These are phyloP conservation scores for Pygoscelis antarcticus DNA, from an alignment of 2,113 vertebrate genomes.

Conservation along the genomic window DNA sequence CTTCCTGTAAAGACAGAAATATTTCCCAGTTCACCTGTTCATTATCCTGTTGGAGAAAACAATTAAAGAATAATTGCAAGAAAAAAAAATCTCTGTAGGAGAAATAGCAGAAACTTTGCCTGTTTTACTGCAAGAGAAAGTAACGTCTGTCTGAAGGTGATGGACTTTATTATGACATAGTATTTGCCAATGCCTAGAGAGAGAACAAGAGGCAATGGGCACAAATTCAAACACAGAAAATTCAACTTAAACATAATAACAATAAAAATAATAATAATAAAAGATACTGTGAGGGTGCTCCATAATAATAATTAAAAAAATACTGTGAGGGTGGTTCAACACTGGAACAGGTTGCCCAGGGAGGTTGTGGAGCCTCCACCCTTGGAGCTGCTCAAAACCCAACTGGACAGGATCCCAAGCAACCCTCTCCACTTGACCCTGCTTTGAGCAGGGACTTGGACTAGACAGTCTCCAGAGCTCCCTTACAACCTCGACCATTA, in stretches of 20 bases:
- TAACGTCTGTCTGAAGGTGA: neutral
- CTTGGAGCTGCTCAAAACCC: neutral
- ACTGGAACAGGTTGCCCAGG: neutral
- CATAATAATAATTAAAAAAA: neutral
- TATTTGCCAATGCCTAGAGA: neutral
- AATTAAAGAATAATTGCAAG: neutral
- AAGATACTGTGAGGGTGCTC: neutral
- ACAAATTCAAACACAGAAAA: neutral
- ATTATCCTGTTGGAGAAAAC: neutral
- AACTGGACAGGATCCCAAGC: neutral
- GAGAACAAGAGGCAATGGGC: neutral
- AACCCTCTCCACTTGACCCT: fast-evolving
- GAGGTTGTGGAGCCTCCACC: neutral
- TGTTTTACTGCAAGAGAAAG: neutral
- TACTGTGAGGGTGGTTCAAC: neutral
- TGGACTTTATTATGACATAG: neutral
- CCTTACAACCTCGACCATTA: neutral
- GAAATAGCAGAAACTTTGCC: neutral
- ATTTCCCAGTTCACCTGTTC: neutral
- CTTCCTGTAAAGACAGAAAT: neutral
- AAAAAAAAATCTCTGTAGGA: neutral
- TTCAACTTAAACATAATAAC: neutral
- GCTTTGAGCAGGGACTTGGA: neutral
- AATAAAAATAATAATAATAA: neutral
- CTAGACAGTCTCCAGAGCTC: neutral